A percentile compares a stretch with the other conserved stretches of the same genome.
Evolutionary conservation across 1,140 invertebrate species (phyloP).

Genomic region (Drosophila parvula): DNA sequence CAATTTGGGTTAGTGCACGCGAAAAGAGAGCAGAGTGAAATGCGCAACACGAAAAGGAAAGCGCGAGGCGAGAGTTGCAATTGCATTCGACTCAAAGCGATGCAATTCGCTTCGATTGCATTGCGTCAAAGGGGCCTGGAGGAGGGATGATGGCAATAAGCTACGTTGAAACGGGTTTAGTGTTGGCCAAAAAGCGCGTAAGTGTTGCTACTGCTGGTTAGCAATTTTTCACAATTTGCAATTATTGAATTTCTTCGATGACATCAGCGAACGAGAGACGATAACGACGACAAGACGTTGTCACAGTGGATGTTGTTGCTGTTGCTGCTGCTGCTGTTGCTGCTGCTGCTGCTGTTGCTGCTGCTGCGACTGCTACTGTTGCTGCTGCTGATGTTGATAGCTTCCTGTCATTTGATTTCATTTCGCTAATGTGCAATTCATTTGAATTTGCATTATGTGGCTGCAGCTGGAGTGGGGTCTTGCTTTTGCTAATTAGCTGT

Average conservation of each 20-base stretch:
- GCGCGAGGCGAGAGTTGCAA: slow-evolving; percentile 30
- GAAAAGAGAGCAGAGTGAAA: slow-evolving; percentile 39
- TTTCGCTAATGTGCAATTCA: slow-evolving; percentile 62
- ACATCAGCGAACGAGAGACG: slow-evolving; percentile 48
- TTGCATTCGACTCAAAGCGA: slow-evolving; percentile 25
- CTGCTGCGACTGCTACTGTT: not conserved
- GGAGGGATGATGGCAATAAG: slow-evolving; percentile 26
- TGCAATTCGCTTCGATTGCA: slow-evolving; percentile 38
- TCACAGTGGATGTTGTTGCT: slow-evolving; percentile 19
- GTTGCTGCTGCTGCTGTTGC: not conserved
- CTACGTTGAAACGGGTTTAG: slow-evolving; percentile 61
- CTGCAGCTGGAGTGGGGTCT: slow-evolving; percentile 9
- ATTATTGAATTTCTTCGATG: slow-evolving; percentile 72
- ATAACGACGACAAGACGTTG: slow-evolving; percentile 32
- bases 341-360: not conserved
- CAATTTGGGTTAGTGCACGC: slow-evolving; percentile 19
- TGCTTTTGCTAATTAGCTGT: slow-evolving; percentile 51
- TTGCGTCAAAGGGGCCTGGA: slow-evolving; percentile 25
- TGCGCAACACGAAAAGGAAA: slow-evolving; percentile 43
- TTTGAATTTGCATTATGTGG: slow-evolving; percentile 63
- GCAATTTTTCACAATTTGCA: slow-evolving; percentile 73
- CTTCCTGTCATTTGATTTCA: slow-evolving; percentile 69
- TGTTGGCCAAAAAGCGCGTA: slow-evolving; percentile 70
- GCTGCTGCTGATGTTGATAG: slow-evolving; percentile 24
- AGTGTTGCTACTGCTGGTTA: slow-evolving; percentile 36